Evolutionary conservation across 30 jellyfish, hydroid and myxozoan species (phyloP), one percentile per base, ranked within the genome.

Genomic region (Turritopsis rubra): DNA sequence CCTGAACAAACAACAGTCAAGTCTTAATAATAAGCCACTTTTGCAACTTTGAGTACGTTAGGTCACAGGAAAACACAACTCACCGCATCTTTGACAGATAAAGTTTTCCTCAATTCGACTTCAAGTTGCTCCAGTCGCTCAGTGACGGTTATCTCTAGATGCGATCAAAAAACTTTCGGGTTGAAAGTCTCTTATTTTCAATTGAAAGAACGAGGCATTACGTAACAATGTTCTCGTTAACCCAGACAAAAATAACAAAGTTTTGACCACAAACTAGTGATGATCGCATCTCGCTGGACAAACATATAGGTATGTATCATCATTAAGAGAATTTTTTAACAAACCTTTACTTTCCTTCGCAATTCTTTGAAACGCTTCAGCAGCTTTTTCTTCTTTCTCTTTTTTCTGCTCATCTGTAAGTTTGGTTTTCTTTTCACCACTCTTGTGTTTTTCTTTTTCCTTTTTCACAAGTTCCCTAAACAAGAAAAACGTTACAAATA

Each of bases 91-190:
- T 95, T 91, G 26, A 87, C 87, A 17, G 98, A 87, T 73, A 92
- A 29, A 8, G 96, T 84, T 26, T 73, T 85, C 65, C 87, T 87
- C 86, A 92, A 85, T 84, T 89, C 95, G 18, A 79, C 88, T 65
- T 92, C 95, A 31, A 92, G 85, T 53, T 92, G 93, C 60, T 87
- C 91, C 75, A 92, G 95, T 81, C 90, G 87, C 89, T 92, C 98
- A 79, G 89, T 95, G 60, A 90, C 91, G 73, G 89, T 75, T 28
- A 82, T 53, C 26, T 87, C 98, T 92, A 76, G 25, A 52, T 16
- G 19, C 72, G n/a, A 54, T 16, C 18, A 54, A 54, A 79, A 30
- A 75, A 71, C 16, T 71, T 17, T 71, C 20, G 23, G 80, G 16
- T 24, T n/a, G n/a, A n/a, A n/a, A n/a, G n/a, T n/a, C n/a, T n/a